These are phyloP conservation scores for Phalacrocorax aristotelis DNA, from an alignment of 2,113 vertebrate genomes.

Conservation along the genomic window DNA sequence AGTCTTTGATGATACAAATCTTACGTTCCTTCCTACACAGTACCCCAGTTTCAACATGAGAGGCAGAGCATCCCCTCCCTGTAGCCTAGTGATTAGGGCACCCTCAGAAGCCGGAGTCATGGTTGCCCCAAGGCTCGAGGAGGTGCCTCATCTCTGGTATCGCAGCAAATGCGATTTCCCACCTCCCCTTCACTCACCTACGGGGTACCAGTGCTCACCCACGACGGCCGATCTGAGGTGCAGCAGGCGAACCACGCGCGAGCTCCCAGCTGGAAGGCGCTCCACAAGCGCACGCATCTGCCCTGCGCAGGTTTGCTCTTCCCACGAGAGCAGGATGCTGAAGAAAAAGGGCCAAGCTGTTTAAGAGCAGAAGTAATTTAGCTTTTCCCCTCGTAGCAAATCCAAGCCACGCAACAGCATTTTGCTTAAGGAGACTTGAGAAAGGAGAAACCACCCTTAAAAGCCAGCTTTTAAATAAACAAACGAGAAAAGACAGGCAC, in stretches of 20 bases:
- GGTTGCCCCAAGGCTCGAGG: not conserved
- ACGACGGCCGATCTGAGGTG: fast-evolving
- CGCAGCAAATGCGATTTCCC: not conserved
- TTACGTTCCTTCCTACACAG: conserved; percentile 62
- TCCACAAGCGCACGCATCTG: not conserved
- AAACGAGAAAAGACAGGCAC: not conserved
- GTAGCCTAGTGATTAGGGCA: not conserved
- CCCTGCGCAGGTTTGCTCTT: not conserved
- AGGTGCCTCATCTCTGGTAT: not conserved
- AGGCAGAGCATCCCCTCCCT: not conserved
- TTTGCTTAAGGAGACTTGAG: not conserved
- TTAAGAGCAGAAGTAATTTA: not conserved
- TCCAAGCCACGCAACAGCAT: not conserved
- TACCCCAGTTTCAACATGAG: not conserved
- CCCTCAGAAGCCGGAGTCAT: not conserved
- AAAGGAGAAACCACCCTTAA: not conserved
- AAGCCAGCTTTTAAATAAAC: not conserved
- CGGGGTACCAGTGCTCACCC: not conserved
- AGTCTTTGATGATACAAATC: conserved; percentile 64
- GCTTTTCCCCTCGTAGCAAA: not conserved
- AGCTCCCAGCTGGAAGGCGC: not conserved
- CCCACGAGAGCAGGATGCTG: not conserved
- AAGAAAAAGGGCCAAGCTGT: not conserved
- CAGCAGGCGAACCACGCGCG: fast-evolving
- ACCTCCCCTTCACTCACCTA: not conserved